Base-by-base conservation (phyloP, 1,140 invertebrate species). In the Drosophila obscura region DNA sequence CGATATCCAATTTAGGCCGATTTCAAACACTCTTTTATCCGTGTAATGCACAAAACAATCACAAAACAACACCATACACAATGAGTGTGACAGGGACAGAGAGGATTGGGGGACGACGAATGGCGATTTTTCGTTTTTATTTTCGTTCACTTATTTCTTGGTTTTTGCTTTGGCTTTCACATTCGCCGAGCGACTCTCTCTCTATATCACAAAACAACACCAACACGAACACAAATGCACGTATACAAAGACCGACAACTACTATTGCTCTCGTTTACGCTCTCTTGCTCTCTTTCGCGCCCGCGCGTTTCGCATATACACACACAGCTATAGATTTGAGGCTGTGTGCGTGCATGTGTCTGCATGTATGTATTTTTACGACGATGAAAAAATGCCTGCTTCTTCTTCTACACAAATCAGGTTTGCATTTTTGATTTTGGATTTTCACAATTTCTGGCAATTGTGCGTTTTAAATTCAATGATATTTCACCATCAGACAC, bases 111-210 rank as follows among this genome's bases (percentile, higher is more conserved):
- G 53, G 26, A 61, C 35, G 26, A 28, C 26, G 46, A 72, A 28
- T 76, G 74, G 73, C 61, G 65, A 81, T 62, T 81, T 65, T 80
- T 85, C 80, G 82, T 87, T 85, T 85, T 85, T 85, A 85, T 85
- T 85, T 85, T 85, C 75, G 83, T 85, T 85, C 83, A 88, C 83
- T 88, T 85, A 85, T 87, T 87, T 85, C 82, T 87, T 85, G 82
- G 82, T 78, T 85, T 84, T 85, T 85, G 82, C 82, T 85, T 85
- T 85, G 82, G 53, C 83, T 87, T 76, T 85, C 78, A 63, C 74
- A 85, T 85, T 88, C 83, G 82, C 82, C 78, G 81, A 64, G 73
- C 65, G 71, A 45, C 80, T 69, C 77, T 65, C 57, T 41, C 19
- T 19, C n/a, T n/a, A n/a, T n/a, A n/a, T n/a, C 59, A 41, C 56